Evolutionary conservation across 2,113 vertebrate genomes (phyloP), one percentile per base, ranked within the genome.

Genomic region (Thymallus thymallus): DNA sequence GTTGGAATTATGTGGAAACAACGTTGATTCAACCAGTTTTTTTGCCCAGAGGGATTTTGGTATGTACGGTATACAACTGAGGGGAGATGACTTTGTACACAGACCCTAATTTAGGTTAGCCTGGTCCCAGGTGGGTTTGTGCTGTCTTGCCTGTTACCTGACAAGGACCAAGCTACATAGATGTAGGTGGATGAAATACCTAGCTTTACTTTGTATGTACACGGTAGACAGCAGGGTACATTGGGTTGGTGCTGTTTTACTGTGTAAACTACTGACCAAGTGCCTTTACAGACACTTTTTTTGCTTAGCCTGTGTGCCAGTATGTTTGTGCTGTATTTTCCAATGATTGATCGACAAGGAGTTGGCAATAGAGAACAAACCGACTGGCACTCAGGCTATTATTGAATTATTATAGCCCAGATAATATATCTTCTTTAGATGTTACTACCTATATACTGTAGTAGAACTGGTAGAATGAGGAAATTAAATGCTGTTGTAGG

Each of bases 211-310:
- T 20, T 2, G n/a, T 22, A 22, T 16, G 6, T 60, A 22, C 56
- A 2, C 56, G 18, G 18, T 60, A 7, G 56, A 58, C 55, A n/a
- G 56, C 56, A 41, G 35, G 35, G 35, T 41, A 10, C n/a, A 22
- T 60, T 60, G 29, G 75, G 30, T 80, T 20, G n/a, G n/a, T 62
- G 20, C 62, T 74, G 55, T 70, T 32, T 73, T 23, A 83, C 66
- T 76, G 35, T 71, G 69, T 72, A 24, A 69, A 70, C 78, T 56
- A 76, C 66, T 75, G 71, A 74, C 64, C 82, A 76, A 75, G 66
- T 62, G 69, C 68, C 51, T 56, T 58, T 73, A 2, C 18, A 60
- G 18, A 69, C 46, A 7, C 32, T 72, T 76, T 68, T 23, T 48
- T 23, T 65, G 29, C 70, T 55, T 74, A 71, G n/a, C 61, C 35